Conservation (phyloP, 2,888 invertebrate species). For the Athalia cordata region DNA sequence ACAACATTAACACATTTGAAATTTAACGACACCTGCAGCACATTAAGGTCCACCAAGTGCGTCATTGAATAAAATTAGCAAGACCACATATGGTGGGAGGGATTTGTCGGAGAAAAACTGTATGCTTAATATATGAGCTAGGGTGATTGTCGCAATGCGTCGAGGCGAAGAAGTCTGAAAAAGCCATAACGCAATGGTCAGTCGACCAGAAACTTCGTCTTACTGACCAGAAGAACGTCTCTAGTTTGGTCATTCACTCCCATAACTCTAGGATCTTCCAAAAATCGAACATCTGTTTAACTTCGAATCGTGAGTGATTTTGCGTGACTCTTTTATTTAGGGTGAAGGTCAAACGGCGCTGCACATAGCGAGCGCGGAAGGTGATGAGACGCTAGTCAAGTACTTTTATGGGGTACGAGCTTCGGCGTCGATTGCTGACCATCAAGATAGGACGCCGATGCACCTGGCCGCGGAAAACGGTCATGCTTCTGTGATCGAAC, state of each 20-base stretch:
- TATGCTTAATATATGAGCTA: conserved; percentile 63
- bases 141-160: conserved; percentile 62
- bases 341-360: conserved; percentile 95
- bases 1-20: background rate
- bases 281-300: background rate
- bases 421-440: conserved; percentile 95
- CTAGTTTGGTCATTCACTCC: background rate
- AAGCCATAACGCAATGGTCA: conserved; percentile 2
- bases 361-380: conserved; percentile 96
- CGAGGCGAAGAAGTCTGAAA: conserved; percentile 44
- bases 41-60: conserved; percentile 39
- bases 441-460: conserved; percentile 97
- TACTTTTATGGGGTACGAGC: conserved; percentile 96
- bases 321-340: conserved; percentile 61
- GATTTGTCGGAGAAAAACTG: conserved; percentile 50
- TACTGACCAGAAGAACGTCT: background rate
- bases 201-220: conserved; percentile 9
- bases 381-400: conserved; percentile 95
- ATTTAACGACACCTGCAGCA: conserved; percentile 24
- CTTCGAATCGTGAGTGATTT: background rate
- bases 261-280: background rate
- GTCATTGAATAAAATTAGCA: conserved; percentile 56
- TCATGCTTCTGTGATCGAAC: conserved; percentile 95
- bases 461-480: conserved; percentile 98
- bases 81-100: conserved; percentile 51